Base-by-base conservation (phyloP, 2,113 vertebrate genomes). In the Antechinus flavipes region DNA sequence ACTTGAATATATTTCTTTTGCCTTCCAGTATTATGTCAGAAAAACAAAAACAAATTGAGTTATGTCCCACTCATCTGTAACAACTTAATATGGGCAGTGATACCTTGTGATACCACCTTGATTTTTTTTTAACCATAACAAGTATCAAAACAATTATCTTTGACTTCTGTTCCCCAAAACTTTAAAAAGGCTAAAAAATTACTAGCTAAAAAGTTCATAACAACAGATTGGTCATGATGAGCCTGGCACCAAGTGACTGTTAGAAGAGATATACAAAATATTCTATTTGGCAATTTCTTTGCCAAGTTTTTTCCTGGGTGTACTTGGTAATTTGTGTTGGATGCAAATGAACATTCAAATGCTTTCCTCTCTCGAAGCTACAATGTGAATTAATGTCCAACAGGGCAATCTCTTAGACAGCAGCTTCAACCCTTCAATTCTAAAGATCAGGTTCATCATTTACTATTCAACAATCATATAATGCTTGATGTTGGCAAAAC, bases 191-290 rank as follows among this genome's bases (percentile, higher is more conserved):
- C n/a, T 19, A 1, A 95, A 19, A 93, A 49, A 2, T 30, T 95
- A 58, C 25, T 54, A 89, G 52, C 9, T 84, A 90, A 16, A 89
- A 93, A 26, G 7, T 95, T 55, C 35, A 76, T 3, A 91, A 6
- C 8, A 23, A 22, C 30, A 35, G 76, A 93, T n/a, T 46, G 24
- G 14, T 93, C 92, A 2, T 2, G 30, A 55, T 93, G 3, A 0
- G 7, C 52, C 93, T 97, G 93, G 90, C 16, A 89, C 0, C 76
- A 49, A 11, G 4, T 25, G 9, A 92, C 89, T 52, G 3, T 54
- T n/a, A 25, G 52, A 91, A 93, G 91, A 96, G 90, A 98, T 97
- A 97, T 95, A 92, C 68, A 93, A 47, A 94, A 92, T 92, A 24
- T 92, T 47, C 42, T 23, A 50, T 93, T 49, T 93, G 97, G 92